Evolutionary conservation across 1,140 invertebrate genomes (phyloP).

Genomic region (Drosophila saltans): DNA sequence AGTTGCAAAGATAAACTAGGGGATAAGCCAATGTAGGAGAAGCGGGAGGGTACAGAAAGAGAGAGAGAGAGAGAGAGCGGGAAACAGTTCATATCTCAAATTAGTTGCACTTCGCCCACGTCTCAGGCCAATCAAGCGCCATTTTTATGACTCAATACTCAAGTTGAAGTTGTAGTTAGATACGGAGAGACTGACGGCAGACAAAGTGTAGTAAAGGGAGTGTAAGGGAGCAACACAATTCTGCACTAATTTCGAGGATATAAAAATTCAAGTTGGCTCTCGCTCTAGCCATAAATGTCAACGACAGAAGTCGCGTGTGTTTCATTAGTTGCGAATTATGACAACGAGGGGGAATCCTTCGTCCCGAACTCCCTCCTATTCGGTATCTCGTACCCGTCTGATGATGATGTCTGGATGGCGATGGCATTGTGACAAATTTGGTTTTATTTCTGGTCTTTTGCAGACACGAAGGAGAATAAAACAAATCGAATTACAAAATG

Average conservation of each 20-base stretch:
- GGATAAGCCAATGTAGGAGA: conserved; percentile 8
- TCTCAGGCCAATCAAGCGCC: conserved; percentile 66
- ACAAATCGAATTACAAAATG: conserved; percentile 51
- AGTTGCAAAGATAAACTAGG: conserved; percentile 66
- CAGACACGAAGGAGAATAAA: conserved; percentile 57
- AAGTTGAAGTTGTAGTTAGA: conserved; percentile 6
- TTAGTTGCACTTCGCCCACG: conserved; percentile 76
- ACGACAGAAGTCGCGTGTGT: conserved; percentile 72
- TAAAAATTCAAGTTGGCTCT: conserved; percentile 75
- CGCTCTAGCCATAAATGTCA: conserved; percentile 65
- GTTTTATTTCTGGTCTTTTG: conserved; percentile 64
- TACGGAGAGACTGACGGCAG: not conserved
- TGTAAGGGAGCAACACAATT: conserved; percentile 36
- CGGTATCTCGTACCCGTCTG: conserved; percentile 1
- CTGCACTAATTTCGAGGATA: conserved; percentile 72
- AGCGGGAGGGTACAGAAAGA: not conserved
- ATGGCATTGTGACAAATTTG: conserved; percentile 68
- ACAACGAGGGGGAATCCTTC: conserved; percentile 27
- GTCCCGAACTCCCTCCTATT: conserved; percentile 8
- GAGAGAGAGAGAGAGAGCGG: not conserved
- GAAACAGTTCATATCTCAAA: conserved; percentile 55
- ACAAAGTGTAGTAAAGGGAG: too few species aligned
- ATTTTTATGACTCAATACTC: conserved; percentile 75
- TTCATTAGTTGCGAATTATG: conserved; percentile 77
- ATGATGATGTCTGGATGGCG: conserved; percentile 4